phyloP scores from a whole-genome alignment of 2,888 invertebrate species.

The Drosophila mimica region DNA sequence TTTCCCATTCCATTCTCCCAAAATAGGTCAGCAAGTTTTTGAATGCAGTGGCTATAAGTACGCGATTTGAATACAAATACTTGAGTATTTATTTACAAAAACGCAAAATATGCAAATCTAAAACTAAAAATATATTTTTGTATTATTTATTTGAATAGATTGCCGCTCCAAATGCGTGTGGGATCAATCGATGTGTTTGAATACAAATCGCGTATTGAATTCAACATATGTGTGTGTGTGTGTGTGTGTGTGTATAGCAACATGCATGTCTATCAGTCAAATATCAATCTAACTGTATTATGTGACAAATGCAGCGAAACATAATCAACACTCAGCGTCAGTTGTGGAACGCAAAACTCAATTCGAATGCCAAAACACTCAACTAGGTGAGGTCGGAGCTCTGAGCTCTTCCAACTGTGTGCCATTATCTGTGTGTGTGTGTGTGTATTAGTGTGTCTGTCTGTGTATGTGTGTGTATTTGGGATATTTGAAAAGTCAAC shows the following conservation, averaged over 20 bases:
- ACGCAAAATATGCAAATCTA: slow-evolving; percentile 21
- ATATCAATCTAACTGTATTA: slow-evolving; percentile 46
- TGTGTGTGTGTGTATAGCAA: background rate
- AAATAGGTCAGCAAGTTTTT: slow-evolving; percentile 52
- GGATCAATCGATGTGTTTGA: slow-evolving; percentile 67
- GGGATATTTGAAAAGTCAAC: slow-evolving; percentile 57
- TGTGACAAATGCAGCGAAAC: slow-evolving; percentile 59
- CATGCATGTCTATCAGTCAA: slow-evolving; percentile 9
- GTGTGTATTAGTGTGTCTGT: background rate
- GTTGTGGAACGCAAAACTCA: slow-evolving; percentile 56
- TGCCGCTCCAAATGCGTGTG: slow-evolving; percentile 72
- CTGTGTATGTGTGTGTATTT: slow-evolving; percentile 1
- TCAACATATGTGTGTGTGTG: slow-evolving; percentile 25
- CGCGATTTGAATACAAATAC: slow-evolving; percentile 57
- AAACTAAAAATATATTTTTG: slow-evolving; percentile 31
- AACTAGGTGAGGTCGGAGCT: slow-evolving; percentile 44
- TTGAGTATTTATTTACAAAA: slow-evolving; percentile 36
- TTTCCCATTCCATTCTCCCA: slow-evolving; percentile 1
- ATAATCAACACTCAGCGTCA: slow-evolving; percentile 60
- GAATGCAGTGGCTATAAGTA: slow-evolving; percentile 38
- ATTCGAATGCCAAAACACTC: slow-evolving; percentile 76
- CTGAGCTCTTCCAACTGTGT: slow-evolving; percentile 16
- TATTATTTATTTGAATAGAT: slow-evolving; percentile 54
- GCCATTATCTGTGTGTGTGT: slow-evolving; percentile 10
- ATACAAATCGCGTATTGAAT: slow-evolving; percentile 40